Percentiles rank a stretch among this genome's conserved stretches.
These are phyloP conservation scores for Melipona beecheii DNA, from an alignment of 2,888 invertebrate genomes.

Conservation along the genomic window DNA sequence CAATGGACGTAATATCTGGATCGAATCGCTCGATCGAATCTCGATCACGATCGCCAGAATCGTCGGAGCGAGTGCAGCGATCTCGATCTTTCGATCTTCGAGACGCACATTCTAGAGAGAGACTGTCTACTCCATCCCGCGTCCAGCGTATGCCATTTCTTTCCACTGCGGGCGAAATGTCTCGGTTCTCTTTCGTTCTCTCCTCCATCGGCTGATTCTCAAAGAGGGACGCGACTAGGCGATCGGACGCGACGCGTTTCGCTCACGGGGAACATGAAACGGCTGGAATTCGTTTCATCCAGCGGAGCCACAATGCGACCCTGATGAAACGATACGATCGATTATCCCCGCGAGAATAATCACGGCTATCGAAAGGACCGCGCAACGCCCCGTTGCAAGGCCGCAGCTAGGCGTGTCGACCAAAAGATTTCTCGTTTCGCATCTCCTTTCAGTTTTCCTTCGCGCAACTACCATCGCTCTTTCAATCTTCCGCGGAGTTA, in stretches of 20 bases:
- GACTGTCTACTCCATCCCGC: constrained; percentile 6
- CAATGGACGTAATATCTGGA: neutral
- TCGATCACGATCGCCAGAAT: constrained; percentile 34
- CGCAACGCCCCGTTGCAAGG: constrained; percentile 23
- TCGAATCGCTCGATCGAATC: constrained; percentile 1
- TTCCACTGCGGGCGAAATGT: constrained; percentile 5
- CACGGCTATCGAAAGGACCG: constrained; percentile 41
- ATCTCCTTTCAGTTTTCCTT: neutral
- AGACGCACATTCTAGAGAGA: neutral
- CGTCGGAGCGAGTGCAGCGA: neutral
- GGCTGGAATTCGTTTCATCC: constrained; percentile 46
- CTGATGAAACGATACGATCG: constrained; percentile 64
- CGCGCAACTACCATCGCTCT: neutral
- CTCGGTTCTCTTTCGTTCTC: constrained; percentile 3
- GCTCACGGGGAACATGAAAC: constrained; percentile 26
- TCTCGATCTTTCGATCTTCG: constrained; percentile 1
- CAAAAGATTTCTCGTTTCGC: constrained; percentile 54
- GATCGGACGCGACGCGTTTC: constrained; percentile 25
- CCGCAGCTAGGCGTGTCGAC: constrained; percentile 39
- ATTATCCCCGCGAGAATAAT: constrained; percentile 63
- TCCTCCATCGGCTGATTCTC: neutral
- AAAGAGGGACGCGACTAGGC: constrained; percentile 17
- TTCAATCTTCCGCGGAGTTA: constrained; percentile 2
- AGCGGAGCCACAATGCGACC: constrained; percentile 38
- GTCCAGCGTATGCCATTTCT: constrained; percentile 1